phyloP scores from a whole-genome alignment of 2,113 vertebrate genomes.

The Agelaius tricolor region DNA sequence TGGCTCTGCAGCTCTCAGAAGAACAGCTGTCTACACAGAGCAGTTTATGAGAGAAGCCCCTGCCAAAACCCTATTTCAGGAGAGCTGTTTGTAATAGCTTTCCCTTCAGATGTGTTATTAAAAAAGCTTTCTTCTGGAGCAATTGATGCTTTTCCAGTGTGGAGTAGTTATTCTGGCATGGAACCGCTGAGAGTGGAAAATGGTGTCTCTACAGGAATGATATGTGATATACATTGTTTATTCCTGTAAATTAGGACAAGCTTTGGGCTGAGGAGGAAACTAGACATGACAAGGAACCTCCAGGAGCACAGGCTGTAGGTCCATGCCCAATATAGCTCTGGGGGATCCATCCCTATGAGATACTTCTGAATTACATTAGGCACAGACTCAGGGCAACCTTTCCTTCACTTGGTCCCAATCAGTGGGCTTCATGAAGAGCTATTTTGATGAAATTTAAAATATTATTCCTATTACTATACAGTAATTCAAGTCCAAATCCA shows the following conservation, averaged over 20 bases:
- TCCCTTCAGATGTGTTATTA: conserved; percentile 19
- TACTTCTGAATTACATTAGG: not conserved
- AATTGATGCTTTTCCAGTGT: not conserved
- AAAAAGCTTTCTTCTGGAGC: conserved; percentile 1
- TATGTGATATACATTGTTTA: not conserved
- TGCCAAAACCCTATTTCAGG: not conserved
- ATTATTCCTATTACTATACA: not conserved
- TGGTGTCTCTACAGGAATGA: not conserved
- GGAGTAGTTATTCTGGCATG: not conserved
- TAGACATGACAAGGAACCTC: not conserved
- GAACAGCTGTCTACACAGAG: not conserved
- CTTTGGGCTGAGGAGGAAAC: not conserved
- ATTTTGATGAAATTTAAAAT: not conserved
- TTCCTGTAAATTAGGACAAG: not conserved
- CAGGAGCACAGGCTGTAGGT: not conserved
- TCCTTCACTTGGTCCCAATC: not conserved
- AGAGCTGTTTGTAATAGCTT: not conserved
- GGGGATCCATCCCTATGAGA: not conserved
- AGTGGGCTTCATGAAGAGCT: not conserved
- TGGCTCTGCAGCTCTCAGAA: not conserved
- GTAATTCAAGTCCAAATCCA: not conserved
- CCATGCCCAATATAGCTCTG: not conserved
- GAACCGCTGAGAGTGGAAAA: not conserved
- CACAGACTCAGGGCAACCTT: not conserved
- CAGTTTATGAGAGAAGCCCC: not conserved